These are phyloP conservation scores for Neoarius graeffei DNA, from an alignment of 2,113 vertebrate genomes.

Conservation along the genomic window DNA sequence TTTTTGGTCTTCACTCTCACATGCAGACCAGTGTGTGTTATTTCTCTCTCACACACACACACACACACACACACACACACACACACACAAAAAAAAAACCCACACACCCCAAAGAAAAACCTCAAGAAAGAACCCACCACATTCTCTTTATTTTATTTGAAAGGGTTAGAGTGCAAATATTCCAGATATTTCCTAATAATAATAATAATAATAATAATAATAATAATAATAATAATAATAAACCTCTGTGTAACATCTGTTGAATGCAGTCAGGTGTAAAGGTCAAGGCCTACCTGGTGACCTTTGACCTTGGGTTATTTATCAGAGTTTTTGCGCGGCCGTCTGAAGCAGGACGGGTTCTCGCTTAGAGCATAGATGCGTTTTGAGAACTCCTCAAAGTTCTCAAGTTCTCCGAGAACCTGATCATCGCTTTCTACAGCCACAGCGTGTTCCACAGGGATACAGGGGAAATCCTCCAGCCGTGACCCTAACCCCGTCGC, in stretches of 20 bases:
- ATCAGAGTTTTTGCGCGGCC: constrained; percentile 90
- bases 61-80: not conserved
- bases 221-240: constrained; percentile 44
- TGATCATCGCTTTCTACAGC: constrained; percentile 96
- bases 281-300: constrained; percentile 24
- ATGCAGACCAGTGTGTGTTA: no score
- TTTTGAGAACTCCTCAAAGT: constrained; percentile 93
- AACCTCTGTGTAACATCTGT: constrained; percentile 40
- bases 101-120: constrained; percentile 29
- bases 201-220: constrained; percentile 46
- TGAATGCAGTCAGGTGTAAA: constrained; percentile 39
- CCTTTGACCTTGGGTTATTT: constrained; percentile 75
- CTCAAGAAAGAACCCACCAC: not conserved
- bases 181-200: constrained; percentile 58
- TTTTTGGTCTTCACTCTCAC: no score
- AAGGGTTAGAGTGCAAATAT: constrained; percentile 80
- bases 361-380: constrained; percentile 96
- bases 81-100: constrained; percentile 54
- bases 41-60: not conserved
- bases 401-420: constrained; percentile 87
- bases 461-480: constrained; percentile 85
- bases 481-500: constrained; percentile 75
- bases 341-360: constrained; percentile 91
- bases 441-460: constrained; percentile 91
- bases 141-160: constrained; percentile 60